Evolutionary conservation across 2,797 vertebrate species (phyloP).

Genomic region (Pogoniulus pusillus): DNA sequence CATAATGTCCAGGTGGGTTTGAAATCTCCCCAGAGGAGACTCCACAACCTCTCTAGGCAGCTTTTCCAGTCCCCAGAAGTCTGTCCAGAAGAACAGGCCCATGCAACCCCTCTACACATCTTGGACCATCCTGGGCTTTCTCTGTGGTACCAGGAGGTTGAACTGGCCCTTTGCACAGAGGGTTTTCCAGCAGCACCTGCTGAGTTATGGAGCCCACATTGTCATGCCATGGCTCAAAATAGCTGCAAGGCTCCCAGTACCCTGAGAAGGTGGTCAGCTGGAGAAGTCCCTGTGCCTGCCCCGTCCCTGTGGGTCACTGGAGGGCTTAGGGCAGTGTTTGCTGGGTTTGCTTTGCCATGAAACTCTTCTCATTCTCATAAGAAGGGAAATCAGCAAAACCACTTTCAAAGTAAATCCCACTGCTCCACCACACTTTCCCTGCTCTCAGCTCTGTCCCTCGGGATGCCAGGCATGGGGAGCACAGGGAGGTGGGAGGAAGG

Average conservation of each 20-base stretch:
- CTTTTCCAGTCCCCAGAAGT: not conserved
- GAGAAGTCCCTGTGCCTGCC: rapidly evolving
- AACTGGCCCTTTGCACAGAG: not conserved
- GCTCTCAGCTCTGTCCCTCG: not conserved
- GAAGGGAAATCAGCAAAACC: not conserved
- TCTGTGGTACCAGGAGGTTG: not conserved
- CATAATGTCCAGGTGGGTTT: too few species aligned
- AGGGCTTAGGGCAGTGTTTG: not conserved
- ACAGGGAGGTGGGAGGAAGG: rapidly evolving
- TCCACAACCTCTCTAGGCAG: not conserved
- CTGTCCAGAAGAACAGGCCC: not conserved
- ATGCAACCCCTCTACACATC: rapidly evolving
- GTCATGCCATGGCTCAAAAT: not conserved
- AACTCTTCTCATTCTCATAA: not conserved
- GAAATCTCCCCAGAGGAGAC: too few species aligned
- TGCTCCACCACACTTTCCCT: not conserved
- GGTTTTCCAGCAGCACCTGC: not conserved
- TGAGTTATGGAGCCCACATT: not conserved
- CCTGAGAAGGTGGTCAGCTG: rapidly evolving
- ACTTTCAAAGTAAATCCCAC: too few species aligned
- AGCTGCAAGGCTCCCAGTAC: not conserved
- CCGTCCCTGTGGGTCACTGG: too few species aligned
- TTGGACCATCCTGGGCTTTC: rapidly evolving
- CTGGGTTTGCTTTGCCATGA: not conserved
- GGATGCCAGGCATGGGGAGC: not conserved